phyloP scores from a whole-genome alignment of 1,140 invertebrate genomes.

The Rhagoletis pomonella region DNA sequence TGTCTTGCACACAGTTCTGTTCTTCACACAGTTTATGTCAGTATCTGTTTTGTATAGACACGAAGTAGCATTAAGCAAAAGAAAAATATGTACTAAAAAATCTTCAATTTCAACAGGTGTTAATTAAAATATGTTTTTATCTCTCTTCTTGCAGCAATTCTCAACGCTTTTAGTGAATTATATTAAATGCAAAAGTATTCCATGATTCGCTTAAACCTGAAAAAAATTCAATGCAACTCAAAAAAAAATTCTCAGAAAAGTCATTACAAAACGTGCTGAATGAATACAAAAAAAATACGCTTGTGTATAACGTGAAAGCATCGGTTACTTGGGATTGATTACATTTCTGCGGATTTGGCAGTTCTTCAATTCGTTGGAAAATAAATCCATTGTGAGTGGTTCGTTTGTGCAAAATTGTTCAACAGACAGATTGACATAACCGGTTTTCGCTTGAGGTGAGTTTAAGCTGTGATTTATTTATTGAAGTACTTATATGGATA shows the following conservation, averaged over 20 bases:
- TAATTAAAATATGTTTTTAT: not conserved
- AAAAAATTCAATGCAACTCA: not conserved
- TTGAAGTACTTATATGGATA: too few relatives aligned
- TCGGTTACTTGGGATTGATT: conserved; percentile 15
- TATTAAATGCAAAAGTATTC: not conserved
- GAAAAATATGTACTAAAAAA: not conserved
- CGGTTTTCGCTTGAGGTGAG: not conserved
- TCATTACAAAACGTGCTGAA: not conserved
- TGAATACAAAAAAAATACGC: not conserved
- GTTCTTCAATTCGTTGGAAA: conserved; percentile 20
- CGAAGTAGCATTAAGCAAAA: not conserved
- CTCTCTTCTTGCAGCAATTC: not conserved
- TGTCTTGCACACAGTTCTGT: not conserved
- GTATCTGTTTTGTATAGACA: not conserved
- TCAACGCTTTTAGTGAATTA: not conserved
- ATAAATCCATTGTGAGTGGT: not conserved
- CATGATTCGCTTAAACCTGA: not conserved
- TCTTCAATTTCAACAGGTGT: conserved; percentile 3
- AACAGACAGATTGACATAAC: not conserved
- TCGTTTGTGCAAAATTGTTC: not conserved
- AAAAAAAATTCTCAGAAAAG: not conserved
- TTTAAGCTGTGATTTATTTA: not conserved
- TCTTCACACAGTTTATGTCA: not conserved
- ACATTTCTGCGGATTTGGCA: conserved; percentile 38
- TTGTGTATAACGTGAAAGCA: not conserved